Evolutionary conservation across 2,888 invertebrate species (phyloP), one percentile per base, ranked within the genome.

Genomic region (Diarsia rubi): DNA sequence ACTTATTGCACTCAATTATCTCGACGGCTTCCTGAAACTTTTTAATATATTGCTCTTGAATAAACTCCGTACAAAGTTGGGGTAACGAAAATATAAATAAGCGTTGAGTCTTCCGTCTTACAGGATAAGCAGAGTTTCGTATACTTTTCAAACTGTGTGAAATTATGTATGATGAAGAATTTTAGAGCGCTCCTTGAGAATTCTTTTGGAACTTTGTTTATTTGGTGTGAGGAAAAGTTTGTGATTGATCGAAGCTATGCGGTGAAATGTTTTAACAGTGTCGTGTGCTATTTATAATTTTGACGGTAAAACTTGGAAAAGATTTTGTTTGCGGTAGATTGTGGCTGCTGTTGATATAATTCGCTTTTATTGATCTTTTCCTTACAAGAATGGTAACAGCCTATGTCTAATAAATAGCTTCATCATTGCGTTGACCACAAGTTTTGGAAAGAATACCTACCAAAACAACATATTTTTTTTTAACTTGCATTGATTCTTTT

Each of bases 1-100:
- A 64, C 67, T 70, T 79, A 78, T 70, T 84, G 72, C 73, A 74
- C 73, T 79, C 72, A 82, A 82, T 86, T 82, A 78, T 74, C 62
- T 72, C n/a, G 73, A 79, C 77, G 73, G 72, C 63, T 65, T 64
- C 42, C 64, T 37, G 31, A 70, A 84, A 87, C 71, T 86, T 87
- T 76, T 69, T 77, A 81, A 79, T 79, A 74, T 87, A 87, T 85
- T 74, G 79, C 79, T 83, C 75, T 83, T 83, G 72, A 80, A 77
- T 80, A 79, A 87, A 85, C 78, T 85, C 63, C 11, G 3, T 37
- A 57, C 68, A 81, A 79, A 76, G 75, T 83, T 78, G n/a, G 63
- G 49, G 75, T 47, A 77, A 63, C 59, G 62, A 84, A 84, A 85
- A 82, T 86, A 84, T 82, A 77, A 86, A 83, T 73, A 84, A 81